Conservation (phyloP, 2,888 invertebrate genomes). For the Buathra laborator region DNA sequence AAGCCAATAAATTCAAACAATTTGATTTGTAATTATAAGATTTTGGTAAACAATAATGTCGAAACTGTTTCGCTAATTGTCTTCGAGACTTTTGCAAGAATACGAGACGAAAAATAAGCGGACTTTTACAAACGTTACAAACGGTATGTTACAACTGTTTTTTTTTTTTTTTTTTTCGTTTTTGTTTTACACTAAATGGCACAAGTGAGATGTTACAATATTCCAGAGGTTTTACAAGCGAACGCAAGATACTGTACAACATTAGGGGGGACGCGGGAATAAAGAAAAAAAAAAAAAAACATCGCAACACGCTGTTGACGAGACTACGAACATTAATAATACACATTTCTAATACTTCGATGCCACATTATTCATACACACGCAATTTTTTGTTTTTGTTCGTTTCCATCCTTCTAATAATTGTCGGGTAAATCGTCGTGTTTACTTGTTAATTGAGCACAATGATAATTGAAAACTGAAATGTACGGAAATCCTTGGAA, state of each 20-base stretch:
- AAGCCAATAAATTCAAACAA: neutral
- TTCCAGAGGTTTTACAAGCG: constrained; percentile 71
- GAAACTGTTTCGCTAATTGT: neutral
- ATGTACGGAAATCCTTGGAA: constrained; percentile 67
- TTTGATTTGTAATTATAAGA: neutral
- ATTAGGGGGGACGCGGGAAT: constrained; percentile 33
- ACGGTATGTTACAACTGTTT: constrained; percentile 34
- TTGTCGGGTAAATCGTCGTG: constrained; percentile 62
- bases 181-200: constrained; percentile 79
- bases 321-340: constrained; percentile 75
- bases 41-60: constrained; percentile 5
- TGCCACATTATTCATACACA: constrained; percentile 64
- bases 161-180: constrained; percentile 43
- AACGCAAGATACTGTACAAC: constrained; percentile 67
- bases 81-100: constrained; percentile 37
- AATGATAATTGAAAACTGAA: constrained; percentile 68
- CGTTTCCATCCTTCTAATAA: constrained; percentile 49
- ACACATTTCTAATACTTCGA: constrained; percentile 78
- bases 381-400: constrained; percentile 53
- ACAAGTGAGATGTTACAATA: constrained; percentile 78
- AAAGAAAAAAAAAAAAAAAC: constrained; percentile 66
- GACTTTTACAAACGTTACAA: constrained; percentile 62
- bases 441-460: constrained; percentile 75
- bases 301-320: constrained; percentile 52
- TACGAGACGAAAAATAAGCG: constrained; percentile 8